These are phyloP conservation scores for Elaeidobius kamerunicus DNA, from an alignment of 2,888 invertebrate genomes.

Conservation along the genomic window DNA sequence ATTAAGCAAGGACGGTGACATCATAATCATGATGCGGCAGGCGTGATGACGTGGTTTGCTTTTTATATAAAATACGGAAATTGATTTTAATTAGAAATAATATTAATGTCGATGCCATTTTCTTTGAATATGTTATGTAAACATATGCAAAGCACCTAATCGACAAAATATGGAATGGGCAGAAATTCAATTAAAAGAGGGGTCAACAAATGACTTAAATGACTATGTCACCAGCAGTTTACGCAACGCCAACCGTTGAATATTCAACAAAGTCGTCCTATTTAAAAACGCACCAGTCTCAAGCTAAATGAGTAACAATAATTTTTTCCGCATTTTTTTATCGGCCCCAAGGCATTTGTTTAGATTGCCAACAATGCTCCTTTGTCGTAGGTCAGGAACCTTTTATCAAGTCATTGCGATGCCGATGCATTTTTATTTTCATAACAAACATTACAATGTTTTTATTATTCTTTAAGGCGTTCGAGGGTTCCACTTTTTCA, in stretches of 20 bases:
- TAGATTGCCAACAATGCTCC: slow-evolving; percentile 38
- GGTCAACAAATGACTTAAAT: slow-evolving; percentile 7
- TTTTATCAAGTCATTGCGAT: slow-evolving; percentile 42
- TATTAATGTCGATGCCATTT: too few species aligned
- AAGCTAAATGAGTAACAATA: slow-evolving; percentile 7
- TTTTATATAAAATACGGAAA: too few species aligned
- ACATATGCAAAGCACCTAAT: too few species aligned
- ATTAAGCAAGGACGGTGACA: too few species aligned
- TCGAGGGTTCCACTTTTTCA: slow-evolving; percentile 2
- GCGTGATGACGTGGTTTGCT: too few species aligned
- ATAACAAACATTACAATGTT: slow-evolving; percentile 26
- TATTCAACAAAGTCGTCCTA: slow-evolving; percentile 18
- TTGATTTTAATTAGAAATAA: too few species aligned
- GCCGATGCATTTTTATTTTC: slow-evolving; percentile 32
- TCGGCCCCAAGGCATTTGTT: slow-evolving; percentile 30
- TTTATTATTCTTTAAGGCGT: slow-evolving; percentile 26
- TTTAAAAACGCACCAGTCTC: slow-evolving; percentile 20
- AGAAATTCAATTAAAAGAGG: background rate
- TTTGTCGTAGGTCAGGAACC: slow-evolving; percentile 48
- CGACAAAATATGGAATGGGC: too few species aligned
- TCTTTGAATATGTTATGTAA: too few species aligned
- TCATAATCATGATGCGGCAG: too few species aligned
- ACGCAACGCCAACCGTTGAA: slow-evolving; percentile 10
- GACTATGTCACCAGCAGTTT: slow-evolving; percentile 2
- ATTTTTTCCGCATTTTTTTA: slow-evolving; percentile 23